Conservation (phyloP, 2,888 invertebrate genomes). For the Lithophane ornitopus region DNA sequence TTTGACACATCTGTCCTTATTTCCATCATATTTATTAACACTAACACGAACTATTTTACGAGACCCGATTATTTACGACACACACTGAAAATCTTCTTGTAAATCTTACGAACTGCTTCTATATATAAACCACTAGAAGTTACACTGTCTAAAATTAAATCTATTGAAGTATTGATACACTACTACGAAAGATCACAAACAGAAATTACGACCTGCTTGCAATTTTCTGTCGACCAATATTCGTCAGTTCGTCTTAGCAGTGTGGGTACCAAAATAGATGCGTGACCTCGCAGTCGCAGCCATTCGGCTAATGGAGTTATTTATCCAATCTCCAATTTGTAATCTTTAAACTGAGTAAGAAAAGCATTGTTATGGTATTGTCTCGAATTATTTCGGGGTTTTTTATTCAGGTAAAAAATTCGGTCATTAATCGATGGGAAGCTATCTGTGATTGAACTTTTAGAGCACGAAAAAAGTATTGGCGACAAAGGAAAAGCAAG, state of each 20-base stretch:
- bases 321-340: constrained; percentile 25
- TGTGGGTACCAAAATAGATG: constrained; percentile 55
- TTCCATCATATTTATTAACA: constrained; percentile 16
- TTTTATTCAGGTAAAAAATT: neutral
- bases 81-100: constrained; percentile 21
- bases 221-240: constrained; percentile 27
- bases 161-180: constrained; percentile 7
- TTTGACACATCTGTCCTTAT: constrained; percentile 10
- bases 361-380: neutral
- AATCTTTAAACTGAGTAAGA: constrained; percentile 6
- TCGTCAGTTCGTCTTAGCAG: constrained; percentile 23
- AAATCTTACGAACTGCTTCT: constrained; percentile 20
- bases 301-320: constrained; percentile 44
- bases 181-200: constrained; percentile 10
- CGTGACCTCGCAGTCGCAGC: constrained; percentile 61
- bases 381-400: neutral
- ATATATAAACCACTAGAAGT: constrained; percentile 23
- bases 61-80: constrained; percentile 22
- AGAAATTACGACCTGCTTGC: constrained; percentile 30
- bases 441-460: too few species aligned
- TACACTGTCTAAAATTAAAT: neutral
- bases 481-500: too few species aligned
- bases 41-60: constrained; percentile 24
- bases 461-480: neutral
- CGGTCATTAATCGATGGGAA: neutral